Conservation (phyloP, 2,113 vertebrate species). For the Abramis brama region DNA sequence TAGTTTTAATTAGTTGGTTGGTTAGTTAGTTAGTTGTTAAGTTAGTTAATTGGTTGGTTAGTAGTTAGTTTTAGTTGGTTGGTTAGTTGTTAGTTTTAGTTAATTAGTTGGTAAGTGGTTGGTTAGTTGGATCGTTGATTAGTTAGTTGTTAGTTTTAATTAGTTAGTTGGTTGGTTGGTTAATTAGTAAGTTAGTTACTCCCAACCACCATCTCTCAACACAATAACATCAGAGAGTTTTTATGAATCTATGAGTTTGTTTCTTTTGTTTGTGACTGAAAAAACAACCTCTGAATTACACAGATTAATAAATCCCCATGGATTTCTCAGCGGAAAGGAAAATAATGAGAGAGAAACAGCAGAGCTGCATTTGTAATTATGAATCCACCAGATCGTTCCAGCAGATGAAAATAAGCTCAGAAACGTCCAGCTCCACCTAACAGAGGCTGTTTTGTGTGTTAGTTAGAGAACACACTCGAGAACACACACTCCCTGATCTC, state of each 20-base stretch:
- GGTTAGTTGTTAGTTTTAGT: too few relatives aligned
- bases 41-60: too few relatives aligned
- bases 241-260: background rate
- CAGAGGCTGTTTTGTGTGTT: slow-evolving; percentile 30
- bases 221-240: background rate
- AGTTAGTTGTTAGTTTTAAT: too few relatives aligned
- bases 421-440: slow-evolving; percentile 53
- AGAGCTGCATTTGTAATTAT: slow-evolving; percentile 65
- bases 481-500: background rate
- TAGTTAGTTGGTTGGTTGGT: too few relatives aligned
- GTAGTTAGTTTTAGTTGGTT: too few relatives aligned
- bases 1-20: too few relatives aligned
- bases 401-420: background rate
- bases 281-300: background rate
- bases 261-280: background rate
- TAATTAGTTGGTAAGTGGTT: too few relatives aligned
- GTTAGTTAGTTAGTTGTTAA: too few relatives aligned
- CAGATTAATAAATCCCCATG: background rate
- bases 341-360: background rate
- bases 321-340: background rate
- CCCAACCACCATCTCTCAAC: too few relatives aligned
- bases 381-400: slow-evolving; percentile 49
- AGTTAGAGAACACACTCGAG: background rate
- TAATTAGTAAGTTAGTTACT: background rate
- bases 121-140: too few relatives aligned